A percentile compares a stretch with the other conserved stretches of the same genome.
Conservation (phyloP, 2,888 invertebrate species). For the Tetranychus piercei region DNA sequence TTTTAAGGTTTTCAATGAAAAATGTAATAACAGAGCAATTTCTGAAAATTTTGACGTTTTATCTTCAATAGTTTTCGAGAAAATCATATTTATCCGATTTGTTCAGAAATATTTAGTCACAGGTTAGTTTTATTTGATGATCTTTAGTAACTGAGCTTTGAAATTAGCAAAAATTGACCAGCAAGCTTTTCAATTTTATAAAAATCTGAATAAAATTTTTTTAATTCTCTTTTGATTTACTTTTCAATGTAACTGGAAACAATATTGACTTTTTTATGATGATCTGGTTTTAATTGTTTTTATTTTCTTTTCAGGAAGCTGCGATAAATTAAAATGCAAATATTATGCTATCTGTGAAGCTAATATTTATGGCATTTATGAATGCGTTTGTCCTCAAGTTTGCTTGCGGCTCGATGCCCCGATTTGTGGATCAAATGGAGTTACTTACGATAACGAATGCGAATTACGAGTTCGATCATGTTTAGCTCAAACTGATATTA, state of each 20-base stretch:
- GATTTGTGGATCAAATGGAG: conserved; percentile 42
- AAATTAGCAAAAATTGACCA: no score
- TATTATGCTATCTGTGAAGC: conserved; percentile 10
- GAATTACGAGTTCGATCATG: conserved; percentile 42
- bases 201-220: no score
- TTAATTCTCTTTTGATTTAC: not conserved
- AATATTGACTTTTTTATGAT: not conserved
- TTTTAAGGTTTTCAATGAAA: no score
- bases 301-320: not conserved
- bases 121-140: no score
- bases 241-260: not conserved
- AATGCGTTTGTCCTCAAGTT: conserved; percentile 15
- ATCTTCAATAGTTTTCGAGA: no score
- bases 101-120: no score
- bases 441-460: conserved; percentile 67
- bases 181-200: not conserved
- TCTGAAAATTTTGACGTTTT: no score
- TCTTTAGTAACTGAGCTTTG: no score
- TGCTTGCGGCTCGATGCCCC: conserved; percentile 20
- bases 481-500: not conserved
- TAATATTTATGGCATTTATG: not conserved
- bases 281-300: not conserved
- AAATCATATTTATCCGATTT: no score
- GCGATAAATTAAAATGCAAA: conserved; percentile 11
- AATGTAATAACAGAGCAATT: no score